Percentiles rank a stretch among this genome's conserved stretches.
These are phyloP conservation scores for Trachymyrmex septentrionalis DNA, from an alignment of 1,140 invertebrate species.

Conservation along the genomic window DNA sequence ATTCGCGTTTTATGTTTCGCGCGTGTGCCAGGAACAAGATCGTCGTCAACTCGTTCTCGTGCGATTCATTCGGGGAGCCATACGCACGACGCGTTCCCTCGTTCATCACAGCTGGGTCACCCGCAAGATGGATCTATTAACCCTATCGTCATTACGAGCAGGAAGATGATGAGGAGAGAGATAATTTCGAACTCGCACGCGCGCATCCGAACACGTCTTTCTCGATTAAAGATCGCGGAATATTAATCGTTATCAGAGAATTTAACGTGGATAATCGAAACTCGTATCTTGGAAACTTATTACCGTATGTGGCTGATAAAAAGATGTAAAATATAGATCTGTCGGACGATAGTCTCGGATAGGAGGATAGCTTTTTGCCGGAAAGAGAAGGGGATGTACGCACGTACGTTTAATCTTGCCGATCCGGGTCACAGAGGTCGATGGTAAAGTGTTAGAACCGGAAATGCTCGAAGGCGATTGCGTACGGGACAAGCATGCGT, in stretches of 20 bases:
- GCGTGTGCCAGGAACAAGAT: conserved; percentile 62
- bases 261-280: conserved; percentile 64
- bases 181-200: conserved; percentile 59
- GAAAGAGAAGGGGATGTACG: conserved; percentile 21
- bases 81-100: conserved; percentile 59
- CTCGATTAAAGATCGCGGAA: background rate
- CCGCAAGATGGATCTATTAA: conserved; percentile 69
- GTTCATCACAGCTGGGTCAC: conserved; percentile 68
- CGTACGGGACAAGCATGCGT: conserved; percentile 42
- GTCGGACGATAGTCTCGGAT: conserved; percentile 52
- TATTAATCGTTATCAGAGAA: conserved; percentile 55
- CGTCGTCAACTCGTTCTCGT: conserved; percentile 16
- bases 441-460: conserved; percentile 63
- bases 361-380: background rate
- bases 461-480: conserved; percentile 61
- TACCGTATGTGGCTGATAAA: conserved; percentile 30
- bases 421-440: conserved; percentile 66
- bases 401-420: conserved; percentile 64
- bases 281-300: conserved; percentile 53
- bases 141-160: conserved; percentile 38
- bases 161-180: conserved; percentile 20
- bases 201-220: conserved; percentile 26
- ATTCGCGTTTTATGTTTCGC: conserved; percentile 61
- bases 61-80: conserved; percentile 38
- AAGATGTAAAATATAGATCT: conserved; percentile 49